Evolutionary conservation across 2,113 vertebrate genomes (phyloP).

Genomic region (Fulmarus glacialis): DNA sequence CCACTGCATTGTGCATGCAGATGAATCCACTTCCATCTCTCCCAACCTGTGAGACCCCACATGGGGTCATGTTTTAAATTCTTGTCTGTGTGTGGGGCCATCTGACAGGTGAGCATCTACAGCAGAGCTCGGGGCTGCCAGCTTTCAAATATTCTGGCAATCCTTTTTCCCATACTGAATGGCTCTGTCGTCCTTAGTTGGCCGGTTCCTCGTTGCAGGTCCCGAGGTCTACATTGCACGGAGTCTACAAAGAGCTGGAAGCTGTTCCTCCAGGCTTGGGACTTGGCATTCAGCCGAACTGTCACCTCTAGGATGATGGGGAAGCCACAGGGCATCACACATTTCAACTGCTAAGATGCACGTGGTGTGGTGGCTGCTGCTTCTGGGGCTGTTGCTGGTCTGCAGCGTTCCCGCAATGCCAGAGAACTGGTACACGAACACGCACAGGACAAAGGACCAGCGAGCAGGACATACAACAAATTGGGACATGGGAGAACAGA

Average conservation of each 20-base stretch:
- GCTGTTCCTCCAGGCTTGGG: background rate
- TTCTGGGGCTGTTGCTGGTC: background rate
- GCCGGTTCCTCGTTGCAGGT: rapidly evolving
- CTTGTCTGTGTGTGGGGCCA: background rate
- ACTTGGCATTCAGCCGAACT: background rate
- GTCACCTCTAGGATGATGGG: background rate
- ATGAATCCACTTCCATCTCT: background rate
- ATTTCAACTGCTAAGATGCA: background rate
- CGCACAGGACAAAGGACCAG: background rate
- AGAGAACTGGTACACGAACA: background rate
- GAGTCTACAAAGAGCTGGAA: background rate
- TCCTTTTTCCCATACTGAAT: background rate
- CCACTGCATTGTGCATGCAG: background rate
- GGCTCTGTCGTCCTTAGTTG: background rate
- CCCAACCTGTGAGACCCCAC: background rate
- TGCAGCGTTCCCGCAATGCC: background rate
- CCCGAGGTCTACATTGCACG: rapidly evolving
- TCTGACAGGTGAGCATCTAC: background rate
- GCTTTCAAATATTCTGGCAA: background rate
- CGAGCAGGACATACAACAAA: rapidly evolving
- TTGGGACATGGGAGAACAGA: background rate
- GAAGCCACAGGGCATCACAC: background rate
- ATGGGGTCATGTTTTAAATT: background rate
- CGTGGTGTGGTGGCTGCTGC: background rate
- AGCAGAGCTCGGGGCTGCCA: background rate